Base-by-base conservation (phyloP, 2,888 invertebrate species). In the Orthonevra nobilis region DNA sequence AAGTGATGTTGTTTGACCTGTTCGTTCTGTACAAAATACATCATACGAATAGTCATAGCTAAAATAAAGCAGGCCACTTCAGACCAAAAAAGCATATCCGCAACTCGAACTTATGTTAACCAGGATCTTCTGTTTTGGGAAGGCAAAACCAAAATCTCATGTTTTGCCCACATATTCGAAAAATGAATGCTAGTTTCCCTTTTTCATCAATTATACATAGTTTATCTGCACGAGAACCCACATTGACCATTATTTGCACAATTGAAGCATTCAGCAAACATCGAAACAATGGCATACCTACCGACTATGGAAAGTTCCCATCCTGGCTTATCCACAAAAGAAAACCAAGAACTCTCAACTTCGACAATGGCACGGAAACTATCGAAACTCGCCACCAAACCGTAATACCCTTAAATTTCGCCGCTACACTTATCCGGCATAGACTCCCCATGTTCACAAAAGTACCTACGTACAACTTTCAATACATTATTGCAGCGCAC, bases 401-500 rank as follows among this genome's bases (percentile, higher is more conserved):
- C 14, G 40, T 75, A 69, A 69, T 75, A 44, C 42, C 50, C 48
- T 63, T 63, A 68, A 56, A 63, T 63, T 63, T 50, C 9, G 10
- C 38, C 28, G 3, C 36, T 42, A 30, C 20, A 58, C 40, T 40
- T 14, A 42, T 30, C 20, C 42, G 19, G 14, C 19, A 42, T 14
- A 32, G 58, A 12, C 28, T 14, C 20, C 15, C 52, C n/a, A n/a
- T 14, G 3, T 20, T 12, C 14, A 2, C 32, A 38, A 52, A 58
- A 63, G 42, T 30, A 26, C n/a, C 14, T n/a, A 10, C 20, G 32
- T 69, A 42, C 46, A 60, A 60, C 52, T 60, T 74, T 74, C 68
- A 46, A 74, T 74, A 68, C 60, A 68, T 68, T 68, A 56, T 61
- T 61, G 42, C 56, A 40, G 38, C n/a, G n/a, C 7, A 36, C 42